These are phyloP conservation scores for Prionailurus viverrinus DNA, from an alignment of 2,113 vertebrate genomes.

Conservation along the genomic window DNA sequence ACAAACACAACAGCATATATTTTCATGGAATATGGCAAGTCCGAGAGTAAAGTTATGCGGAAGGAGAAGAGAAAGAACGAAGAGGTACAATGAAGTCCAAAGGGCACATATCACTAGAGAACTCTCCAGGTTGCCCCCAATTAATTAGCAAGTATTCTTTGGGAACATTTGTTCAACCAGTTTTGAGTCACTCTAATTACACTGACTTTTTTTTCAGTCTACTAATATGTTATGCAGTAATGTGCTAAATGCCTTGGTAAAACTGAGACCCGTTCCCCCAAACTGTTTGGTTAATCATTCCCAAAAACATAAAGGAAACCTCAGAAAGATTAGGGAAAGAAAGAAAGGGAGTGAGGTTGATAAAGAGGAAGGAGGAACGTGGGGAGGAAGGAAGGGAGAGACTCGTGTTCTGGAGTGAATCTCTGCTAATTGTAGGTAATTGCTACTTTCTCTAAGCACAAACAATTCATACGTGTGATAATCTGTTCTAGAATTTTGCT, in stretches of 20 bases:
- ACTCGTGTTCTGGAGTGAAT: background rate
- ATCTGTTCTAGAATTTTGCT: slow-evolving; percentile 17
- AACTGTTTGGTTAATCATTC: slow-evolving; percentile 9
- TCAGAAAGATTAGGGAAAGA: background rate
- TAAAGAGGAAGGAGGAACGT: background rate
- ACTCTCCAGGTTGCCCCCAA: background rate
- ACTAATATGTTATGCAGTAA: background rate
- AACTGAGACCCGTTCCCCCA: background rate
- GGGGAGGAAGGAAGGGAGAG: background rate
- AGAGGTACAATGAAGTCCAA: slow-evolving; percentile 28
- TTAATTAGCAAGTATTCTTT: slow-evolving; percentile 56
- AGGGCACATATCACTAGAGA: slow-evolving; percentile 22
- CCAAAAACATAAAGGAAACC: background rate
- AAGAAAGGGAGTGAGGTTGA: background rate
- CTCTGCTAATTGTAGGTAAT: background rate
- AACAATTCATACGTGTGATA: background rate
- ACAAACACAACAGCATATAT: background rate
- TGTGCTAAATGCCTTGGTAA: slow-evolving; percentile 11
- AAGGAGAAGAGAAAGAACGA: slow-evolving; percentile 45
- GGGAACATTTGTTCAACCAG: slow-evolving; percentile 55
- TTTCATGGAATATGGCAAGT: background rate
- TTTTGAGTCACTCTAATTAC: slow-evolving; percentile 58
- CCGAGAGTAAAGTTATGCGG: background rate
- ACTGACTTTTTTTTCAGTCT: background rate
- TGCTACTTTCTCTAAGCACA: background rate